Conservation (phyloP, 1,140 invertebrate species). For the Formica exsecta region DNA sequence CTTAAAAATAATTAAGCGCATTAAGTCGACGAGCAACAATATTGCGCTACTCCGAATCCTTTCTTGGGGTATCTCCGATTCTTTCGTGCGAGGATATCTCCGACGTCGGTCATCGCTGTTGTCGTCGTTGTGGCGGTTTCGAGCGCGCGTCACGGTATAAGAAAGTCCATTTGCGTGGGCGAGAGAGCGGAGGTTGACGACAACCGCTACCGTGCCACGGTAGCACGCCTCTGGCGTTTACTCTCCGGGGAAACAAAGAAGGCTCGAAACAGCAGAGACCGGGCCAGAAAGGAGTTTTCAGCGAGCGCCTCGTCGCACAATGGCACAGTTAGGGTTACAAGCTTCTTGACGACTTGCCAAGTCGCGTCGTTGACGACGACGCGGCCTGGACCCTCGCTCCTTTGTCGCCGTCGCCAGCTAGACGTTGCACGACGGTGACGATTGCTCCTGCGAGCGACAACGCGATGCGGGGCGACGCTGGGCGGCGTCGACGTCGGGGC, state of each 20-base stretch:
- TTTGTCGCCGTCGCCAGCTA: constrained; percentile 75
- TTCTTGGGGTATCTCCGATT: not conserved
- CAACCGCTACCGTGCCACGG: constrained; percentile 70
- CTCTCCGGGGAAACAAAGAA: constrained; percentile 78
- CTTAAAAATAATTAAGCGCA: constrained; percentile 68
- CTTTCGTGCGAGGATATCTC: too few relatives aligned
- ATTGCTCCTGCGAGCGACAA: constrained; percentile 69
- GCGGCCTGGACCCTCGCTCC: constrained; percentile 58
- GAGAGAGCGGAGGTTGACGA: constrained; percentile 52
- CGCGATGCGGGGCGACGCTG: constrained; percentile 58
- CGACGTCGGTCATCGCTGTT: too few relatives aligned
- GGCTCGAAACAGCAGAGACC: constrained; percentile 76
- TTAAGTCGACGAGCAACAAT: constrained; percentile 43
- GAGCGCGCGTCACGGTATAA: constrained; percentile 5
- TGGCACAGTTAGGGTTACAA: constrained; percentile 84
- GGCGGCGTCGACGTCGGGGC: constrained; percentile 68
- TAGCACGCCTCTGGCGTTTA: constrained; percentile 53
- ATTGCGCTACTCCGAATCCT: not conserved
- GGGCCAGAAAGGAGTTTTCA: constrained; percentile 74
- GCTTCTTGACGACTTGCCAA: constrained; percentile 85
- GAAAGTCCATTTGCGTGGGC: constrained; percentile 9
- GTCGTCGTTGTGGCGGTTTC: not conserved
- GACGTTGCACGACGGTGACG: constrained; percentile 72
- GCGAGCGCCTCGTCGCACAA: constrained; percentile 76
- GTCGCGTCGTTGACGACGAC: constrained; percentile 77